Base-by-base conservation (phyloP, 2,113 vertebrate genomes). In the Corythornis cristatus region DNA sequence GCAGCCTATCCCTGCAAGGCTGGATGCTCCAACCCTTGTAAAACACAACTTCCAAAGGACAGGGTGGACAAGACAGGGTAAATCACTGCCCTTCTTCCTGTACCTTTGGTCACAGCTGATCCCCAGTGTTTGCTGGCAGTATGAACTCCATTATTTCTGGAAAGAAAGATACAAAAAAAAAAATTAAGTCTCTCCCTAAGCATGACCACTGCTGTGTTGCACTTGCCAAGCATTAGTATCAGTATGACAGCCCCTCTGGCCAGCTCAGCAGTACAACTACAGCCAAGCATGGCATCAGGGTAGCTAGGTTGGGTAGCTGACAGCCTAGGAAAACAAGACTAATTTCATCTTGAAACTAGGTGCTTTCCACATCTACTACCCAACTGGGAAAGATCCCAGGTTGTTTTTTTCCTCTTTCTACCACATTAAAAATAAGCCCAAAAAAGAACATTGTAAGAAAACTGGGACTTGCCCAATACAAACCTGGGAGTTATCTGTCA, bases 41-140 rank as follows among this genome's bases (percentile, higher is more conserved):
- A 71, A 86, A 70, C 1, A 3, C 42, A 83, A 2, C 11, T 28
- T 43, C 22, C 31, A n/a, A 43, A 66, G 54, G n/a, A 73, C 71
- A 85, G 42, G 35, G 8, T 79, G 65, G 22, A 22, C 13, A 5
- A 70, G 66, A 56, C 12, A 19, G 29, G 10, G 19, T 22, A 40
- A 68, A 45, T 25, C 78, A 23, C 67, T 28, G 25, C 21, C 29
- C 14, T 33, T 35, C 26, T 40, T 68, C 22, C 65, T 18, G 8
- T 96, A 97, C 96, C 96, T 96, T 85, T 68, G 72, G 77, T 94
- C 73, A 88, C 71, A 74, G 89, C 65, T 93, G 92, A 60, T 94
- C 67, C 61, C 65, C 78, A 57, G 79, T 83, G 64, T 89, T 93
- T 66, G 51, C 61, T 89, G 78, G 67, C 60, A 92, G 56, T 33